These are phyloP conservation scores for Otolemur crassicaudatus DNA, from an alignment of 2,797 vertebrate genomes.

Conservation along the genomic window DNA sequence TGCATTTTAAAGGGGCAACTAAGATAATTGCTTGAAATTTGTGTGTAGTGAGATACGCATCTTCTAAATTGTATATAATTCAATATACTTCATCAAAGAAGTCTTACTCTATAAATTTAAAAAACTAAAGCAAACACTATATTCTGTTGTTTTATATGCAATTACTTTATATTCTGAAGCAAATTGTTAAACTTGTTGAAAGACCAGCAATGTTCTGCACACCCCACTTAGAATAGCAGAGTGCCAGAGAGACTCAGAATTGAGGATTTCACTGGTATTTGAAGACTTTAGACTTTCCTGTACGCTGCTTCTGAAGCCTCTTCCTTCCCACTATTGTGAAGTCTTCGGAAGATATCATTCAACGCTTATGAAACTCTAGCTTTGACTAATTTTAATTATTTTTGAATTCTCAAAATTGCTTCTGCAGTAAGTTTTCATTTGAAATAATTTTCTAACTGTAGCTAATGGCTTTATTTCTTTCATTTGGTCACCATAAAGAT, in stretches of 20 bases:
- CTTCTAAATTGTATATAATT: not conserved
- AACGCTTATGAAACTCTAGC: not conserved
- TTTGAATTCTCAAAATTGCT: not conserved
- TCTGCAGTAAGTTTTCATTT: not conserved
- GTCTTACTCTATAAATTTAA: not conserved
- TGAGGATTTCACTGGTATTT: not conserved
- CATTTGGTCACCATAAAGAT: fast-evolving
- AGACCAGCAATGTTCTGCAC: not conserved
- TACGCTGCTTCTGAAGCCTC: not conserved
- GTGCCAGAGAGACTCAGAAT: not conserved
- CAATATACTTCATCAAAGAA: not conserved
- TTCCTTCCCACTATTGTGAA: not conserved
- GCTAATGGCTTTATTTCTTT: not conserved
- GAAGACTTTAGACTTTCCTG: not conserved
- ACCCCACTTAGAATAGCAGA: not conserved
- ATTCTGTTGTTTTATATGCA: not conserved
- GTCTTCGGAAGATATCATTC: not conserved
- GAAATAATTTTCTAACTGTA: not conserved
- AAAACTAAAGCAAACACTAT: not conserved
- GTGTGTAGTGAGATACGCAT: not conserved
- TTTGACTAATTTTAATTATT: not conserved
- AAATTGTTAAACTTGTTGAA: not conserved
- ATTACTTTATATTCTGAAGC: not conserved
- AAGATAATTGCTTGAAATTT: not conserved
- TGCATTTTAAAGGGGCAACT: not conserved